Base-by-base conservation (phyloP, 2,888 invertebrate species). In the Pterostichus niger region DNA sequence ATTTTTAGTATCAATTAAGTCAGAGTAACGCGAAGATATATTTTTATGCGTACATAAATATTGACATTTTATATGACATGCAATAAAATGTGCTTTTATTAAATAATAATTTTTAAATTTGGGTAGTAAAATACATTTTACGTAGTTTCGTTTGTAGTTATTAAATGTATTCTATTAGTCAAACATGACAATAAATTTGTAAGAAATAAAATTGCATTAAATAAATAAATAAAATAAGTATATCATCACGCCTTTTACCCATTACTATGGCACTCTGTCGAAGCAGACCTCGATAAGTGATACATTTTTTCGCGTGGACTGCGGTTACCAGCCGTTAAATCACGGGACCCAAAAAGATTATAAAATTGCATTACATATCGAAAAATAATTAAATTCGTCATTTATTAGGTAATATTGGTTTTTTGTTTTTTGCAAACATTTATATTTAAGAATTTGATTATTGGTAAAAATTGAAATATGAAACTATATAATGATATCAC, bases 41-140 rank as follows among this genome's bases (percentile, higher is more conserved):
- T 75, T 49, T 73, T 75, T 75, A 52, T 52, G 68, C 52, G 11
- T 75, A 52, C 75, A 75, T 75, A 52, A 75, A 75, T 75, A 33
- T 75, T 44, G 75, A 52, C 31, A 33, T 71, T 64, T 56, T 71
- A 71, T 71, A 33, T 31, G 35, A 52, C 52, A 75, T 33, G 49
- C 31, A 33, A 52, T 75, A 75, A 75, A 75, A 75, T 17, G 52
- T 7, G 13, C 52, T 75, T 75, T 71, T 75, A 75, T 75, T 75
- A 75, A 64, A 75, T 33, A 52, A 75, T 75, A 75, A 75, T 33
- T 52, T 52, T 52, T 13, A 75, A 75, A 75, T 52, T 75, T 52
- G 11, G 73, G 13, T 52, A 49, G 40, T 75, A 75, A 75, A 75
- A 52, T 52, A 46, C 11, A 15, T 44, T 40, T 24, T 46, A 75